Conservation (phyloP, 2,888 invertebrate genomes). For the Danaus chrysippus region DNA sequence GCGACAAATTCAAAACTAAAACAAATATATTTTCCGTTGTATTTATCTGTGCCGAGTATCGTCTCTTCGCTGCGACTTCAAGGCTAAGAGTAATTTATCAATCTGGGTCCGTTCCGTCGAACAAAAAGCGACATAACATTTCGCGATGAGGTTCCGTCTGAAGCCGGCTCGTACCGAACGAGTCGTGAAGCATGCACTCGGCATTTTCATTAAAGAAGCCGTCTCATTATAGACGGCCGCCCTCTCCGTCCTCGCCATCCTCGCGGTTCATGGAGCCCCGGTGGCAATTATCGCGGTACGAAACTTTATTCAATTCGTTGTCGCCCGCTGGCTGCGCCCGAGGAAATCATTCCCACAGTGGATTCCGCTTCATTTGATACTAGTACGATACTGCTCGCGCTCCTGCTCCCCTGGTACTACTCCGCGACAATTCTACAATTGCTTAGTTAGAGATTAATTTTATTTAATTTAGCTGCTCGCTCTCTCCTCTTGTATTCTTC, state of each 20-base stretch:
- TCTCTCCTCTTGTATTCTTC: not conserved
- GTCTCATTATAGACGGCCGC: constrained; percentile 65
- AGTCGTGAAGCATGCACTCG: constrained; percentile 51
- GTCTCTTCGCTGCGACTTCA: constrained; percentile 26
- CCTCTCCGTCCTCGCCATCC: constrained; percentile 31
- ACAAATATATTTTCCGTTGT: too few relatives aligned
- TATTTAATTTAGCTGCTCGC: not conserved
- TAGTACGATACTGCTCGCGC: constrained; percentile 34
- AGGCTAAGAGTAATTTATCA: constrained; percentile 31
- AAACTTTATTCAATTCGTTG: constrained; percentile 66
- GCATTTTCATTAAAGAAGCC: constrained; percentile 74
- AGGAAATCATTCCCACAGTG: constrained; percentile 55
- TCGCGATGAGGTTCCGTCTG: constrained; percentile 32
- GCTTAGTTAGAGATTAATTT: constrained; percentile 20
- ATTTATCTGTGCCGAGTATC: constrained; percentile 20
- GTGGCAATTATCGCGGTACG: constrained; percentile 67
- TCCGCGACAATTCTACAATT: constrained; percentile 22
- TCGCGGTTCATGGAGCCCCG: constrained; percentile 52
- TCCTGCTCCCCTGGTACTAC: constrained; percentile 37
- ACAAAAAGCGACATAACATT: constrained; percentile 30
- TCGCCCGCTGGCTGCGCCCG: constrained; percentile 42
- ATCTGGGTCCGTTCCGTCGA: constrained; percentile 27
- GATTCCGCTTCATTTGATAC: constrained; percentile 55
- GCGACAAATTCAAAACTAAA: not conserved
- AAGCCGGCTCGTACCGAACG: constrained; percentile 42